Evolutionary conservation across 2,888 invertebrate genomes (phyloP).

Genomic region (Itoplectis maculator): DNA sequence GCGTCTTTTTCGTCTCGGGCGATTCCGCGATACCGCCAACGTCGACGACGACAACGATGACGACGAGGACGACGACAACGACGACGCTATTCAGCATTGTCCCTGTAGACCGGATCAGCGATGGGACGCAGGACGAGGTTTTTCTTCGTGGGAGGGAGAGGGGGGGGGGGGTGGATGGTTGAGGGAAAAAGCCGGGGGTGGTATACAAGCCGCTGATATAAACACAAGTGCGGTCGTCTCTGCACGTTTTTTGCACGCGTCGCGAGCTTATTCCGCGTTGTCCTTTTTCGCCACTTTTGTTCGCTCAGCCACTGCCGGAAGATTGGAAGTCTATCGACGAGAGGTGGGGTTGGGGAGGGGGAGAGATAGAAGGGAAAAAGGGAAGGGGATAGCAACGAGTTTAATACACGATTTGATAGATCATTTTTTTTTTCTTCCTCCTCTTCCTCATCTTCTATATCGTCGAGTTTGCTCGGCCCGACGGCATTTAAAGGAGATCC

Average conservation of each 20-base stretch:
- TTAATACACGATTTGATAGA: conserved; percentile 24
- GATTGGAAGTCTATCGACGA: neutral
- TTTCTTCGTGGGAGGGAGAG: too few relatives aligned
- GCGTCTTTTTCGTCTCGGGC: conserved; percentile 28
- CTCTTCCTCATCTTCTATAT: too few relatives aligned
- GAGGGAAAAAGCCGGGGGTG: neutral
- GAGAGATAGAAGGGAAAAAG: too few relatives aligned
- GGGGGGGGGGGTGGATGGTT: too few relatives aligned
- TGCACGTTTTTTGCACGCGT: neutral
- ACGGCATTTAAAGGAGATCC: conserved; percentile 11
- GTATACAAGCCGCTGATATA: neutral
- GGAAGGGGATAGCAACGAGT: neutral
- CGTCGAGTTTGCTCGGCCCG: neutral
- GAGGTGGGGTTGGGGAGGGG: too few relatives aligned
- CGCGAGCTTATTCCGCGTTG: neutral
- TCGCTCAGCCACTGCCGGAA: neutral
- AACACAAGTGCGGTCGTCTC: neutral
- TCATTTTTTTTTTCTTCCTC: neutral
- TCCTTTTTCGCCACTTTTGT: conserved; percentile 16
- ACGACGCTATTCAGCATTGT: conserved; percentile 41
- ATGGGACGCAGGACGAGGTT: conserved; percentile 18
- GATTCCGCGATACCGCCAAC: conserved; percentile 53
- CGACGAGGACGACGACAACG: too few relatives aligned
- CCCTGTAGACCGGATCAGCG: conserved; percentile 20
- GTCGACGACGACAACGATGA: too few relatives aligned